Evolutionary conservation across 2,113 vertebrate species (phyloP).

Genomic region (Catharus minimus): DNA sequence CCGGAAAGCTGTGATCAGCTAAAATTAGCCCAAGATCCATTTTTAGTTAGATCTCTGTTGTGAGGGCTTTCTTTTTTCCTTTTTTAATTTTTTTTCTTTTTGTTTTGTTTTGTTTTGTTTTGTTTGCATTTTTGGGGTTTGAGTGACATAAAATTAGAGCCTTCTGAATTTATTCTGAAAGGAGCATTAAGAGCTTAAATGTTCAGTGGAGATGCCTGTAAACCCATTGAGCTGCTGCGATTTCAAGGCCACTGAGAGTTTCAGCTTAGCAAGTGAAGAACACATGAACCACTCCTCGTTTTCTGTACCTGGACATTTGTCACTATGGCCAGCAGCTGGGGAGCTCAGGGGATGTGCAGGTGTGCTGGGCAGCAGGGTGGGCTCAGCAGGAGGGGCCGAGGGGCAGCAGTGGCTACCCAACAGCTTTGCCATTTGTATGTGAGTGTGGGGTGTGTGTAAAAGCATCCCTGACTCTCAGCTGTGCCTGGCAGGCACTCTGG

Average conservation of each 20-base stretch:
- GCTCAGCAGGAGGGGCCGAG: background rate
- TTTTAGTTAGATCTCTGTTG: slow-evolving; percentile 2
- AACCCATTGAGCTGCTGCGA: background rate
- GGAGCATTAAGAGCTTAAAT: background rate
- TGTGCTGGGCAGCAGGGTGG: rapidly evolving
- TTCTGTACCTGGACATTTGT: background rate
- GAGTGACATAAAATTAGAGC: slow-evolving; percentile 8
- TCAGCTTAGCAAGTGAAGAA: background rate
- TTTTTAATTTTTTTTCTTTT: no score
- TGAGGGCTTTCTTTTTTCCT: background rate
- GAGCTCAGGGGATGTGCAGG: background rate
- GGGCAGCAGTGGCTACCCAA: background rate
- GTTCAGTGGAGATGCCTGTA: background rate
- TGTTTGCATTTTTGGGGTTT: slow-evolving; percentile 21
- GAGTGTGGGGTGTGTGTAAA: rapidly evolving
- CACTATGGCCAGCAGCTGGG: background rate
- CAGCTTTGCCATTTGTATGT: rapidly evolving
- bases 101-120: background rate
- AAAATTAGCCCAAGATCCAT: slow-evolving; percentile 12
- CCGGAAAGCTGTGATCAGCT: background rate
- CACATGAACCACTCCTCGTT: background rate
- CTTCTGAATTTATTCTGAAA: slow-evolving; percentile 12
- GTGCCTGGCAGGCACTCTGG: background rate
- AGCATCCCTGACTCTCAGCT: background rate
- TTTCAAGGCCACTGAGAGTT: background rate